These are phyloP conservation scores for Micromussa lordhowensis DNA, from an alignment of 92 coral and sea anemone species.

Conservation along the genomic window DNA sequence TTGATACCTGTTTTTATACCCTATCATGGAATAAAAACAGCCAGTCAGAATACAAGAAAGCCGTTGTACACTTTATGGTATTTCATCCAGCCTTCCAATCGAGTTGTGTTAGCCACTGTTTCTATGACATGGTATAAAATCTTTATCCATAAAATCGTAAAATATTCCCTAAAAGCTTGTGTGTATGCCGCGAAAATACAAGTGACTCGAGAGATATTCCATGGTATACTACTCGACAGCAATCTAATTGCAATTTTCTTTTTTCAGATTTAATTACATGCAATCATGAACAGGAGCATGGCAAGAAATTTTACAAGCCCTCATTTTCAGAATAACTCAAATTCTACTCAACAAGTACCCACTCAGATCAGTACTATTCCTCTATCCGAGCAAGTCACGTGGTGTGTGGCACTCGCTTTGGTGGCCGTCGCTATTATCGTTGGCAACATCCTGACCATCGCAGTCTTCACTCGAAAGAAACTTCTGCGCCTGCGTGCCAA, in stretches of 20 bases:
- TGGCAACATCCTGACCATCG: slow-evolving; percentile 77
- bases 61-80: too few relatives aligned
- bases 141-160: too few relatives aligned
- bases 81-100: too few relatives aligned
- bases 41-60: too few relatives aligned
- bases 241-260: neutral
- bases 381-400: slow-evolving; percentile 60
- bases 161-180: too few relatives aligned
- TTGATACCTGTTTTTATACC: too few relatives aligned
- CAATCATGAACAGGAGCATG: slow-evolving; percentile 21
- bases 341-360: neutral
- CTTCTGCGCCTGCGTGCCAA: slow-evolving; percentile 81
- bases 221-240: neutral
- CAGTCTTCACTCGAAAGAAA: slow-evolving; percentile 79
- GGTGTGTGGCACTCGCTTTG: slow-evolving; percentile 71
- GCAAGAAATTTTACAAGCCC: neutral
- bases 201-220: neutral
- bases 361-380: slow-evolving; percentile 19
- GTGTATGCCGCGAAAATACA: neutral
- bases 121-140: too few relatives aligned
- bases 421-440: slow-evolving; percentile 70
- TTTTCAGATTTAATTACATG: slow-evolving; percentile 4
- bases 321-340: neutral
- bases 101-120: too few relatives aligned
- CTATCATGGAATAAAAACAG: too few relatives aligned